Evolutionary conservation across 2,888 invertebrate genomes (phyloP).

Genomic region (Epirrita christyi): DNA sequence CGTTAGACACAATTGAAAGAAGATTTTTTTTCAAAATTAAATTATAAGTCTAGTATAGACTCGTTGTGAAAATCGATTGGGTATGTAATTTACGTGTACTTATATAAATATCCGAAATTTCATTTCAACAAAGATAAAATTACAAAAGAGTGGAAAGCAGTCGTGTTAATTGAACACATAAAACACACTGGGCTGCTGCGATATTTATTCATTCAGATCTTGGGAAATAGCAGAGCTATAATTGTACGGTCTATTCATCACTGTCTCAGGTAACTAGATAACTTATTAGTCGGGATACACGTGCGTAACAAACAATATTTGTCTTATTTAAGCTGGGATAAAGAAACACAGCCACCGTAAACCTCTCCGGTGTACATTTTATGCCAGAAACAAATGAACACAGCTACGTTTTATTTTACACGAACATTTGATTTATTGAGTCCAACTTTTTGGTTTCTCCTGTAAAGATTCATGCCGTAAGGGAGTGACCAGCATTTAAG

Average conservation of each 20-base stretch:
- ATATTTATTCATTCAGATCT: constrained; percentile 49
- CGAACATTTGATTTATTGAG: constrained; percentile 49
- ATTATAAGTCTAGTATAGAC: no score
- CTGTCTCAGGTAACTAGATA: constrained; percentile 61
- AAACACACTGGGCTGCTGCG: constrained; percentile 49
- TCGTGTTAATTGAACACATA: constrained; percentile 52
- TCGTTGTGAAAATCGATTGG: no score
- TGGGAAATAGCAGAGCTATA: constrained; percentile 42
- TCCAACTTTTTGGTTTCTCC: constrained; percentile 40
- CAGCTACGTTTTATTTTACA: constrained; percentile 36
- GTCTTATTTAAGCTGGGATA: constrained; percentile 50
- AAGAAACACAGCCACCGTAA: constrained; percentile 42
- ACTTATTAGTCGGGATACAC: constrained; percentile 54
- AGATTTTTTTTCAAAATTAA: no score
- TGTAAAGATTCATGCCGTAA: constrained; percentile 46
- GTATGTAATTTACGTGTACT: constrained; percentile 42
- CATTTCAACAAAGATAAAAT: constrained; percentile 33
- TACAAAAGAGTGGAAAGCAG: constrained; percentile 38
- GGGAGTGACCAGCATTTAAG: constrained; percentile 47
- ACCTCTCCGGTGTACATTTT: constrained; percentile 37
- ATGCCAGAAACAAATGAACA: constrained; percentile 34
- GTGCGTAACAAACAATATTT: constrained; percentile 49
- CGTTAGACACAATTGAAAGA: no score
- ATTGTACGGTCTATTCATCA: constrained; percentile 59
- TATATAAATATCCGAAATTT: constrained; percentile 32